phyloP scores from a whole-genome alignment of 2,113 vertebrate genomes.

The Platichthys stellatus region DNA sequence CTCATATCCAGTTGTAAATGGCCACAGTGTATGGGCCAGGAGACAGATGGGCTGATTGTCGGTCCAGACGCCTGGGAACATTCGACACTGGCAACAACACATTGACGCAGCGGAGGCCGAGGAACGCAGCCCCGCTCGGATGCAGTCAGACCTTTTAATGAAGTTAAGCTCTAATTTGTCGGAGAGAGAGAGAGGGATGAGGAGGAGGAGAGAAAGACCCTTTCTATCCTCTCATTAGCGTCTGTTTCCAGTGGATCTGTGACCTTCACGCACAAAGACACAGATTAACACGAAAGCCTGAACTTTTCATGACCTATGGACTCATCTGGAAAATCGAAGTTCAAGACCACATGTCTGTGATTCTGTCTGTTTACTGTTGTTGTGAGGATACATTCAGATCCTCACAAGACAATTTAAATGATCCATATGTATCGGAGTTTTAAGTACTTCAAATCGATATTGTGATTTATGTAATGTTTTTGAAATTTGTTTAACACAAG shows the following conservation, averaged over 20 bases:
- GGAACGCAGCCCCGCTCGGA: background rate
- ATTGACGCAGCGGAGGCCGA: slow-evolving; percentile 7
- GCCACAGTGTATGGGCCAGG: slow-evolving; percentile 30
- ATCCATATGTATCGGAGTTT: too few relatives aligned
- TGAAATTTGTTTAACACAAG: too few relatives aligned
- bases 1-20: slow-evolving; percentile 44
- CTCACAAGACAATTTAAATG: background rate
- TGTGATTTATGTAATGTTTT: too few relatives aligned
- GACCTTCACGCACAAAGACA: slow-evolving; percentile 42
- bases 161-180: slow-evolving; percentile 56
- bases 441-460: too few relatives aligned
- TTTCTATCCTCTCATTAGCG: slow-evolving; percentile 5
- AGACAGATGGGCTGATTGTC: slow-evolving; percentile 63
- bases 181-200: too few relatives aligned
- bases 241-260: slow-evolving; percentile 18
- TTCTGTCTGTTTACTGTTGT: background rate
- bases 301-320: slow-evolving; percentile 44
- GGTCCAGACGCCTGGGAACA: slow-evolving; percentile 43
- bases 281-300: slow-evolving; percentile 13
- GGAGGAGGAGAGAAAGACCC: slow-evolving; percentile 14
- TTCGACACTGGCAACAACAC: slow-evolving; percentile 20
- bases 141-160: slow-evolving; percentile 49
- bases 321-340: background rate
- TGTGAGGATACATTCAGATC: too few relatives aligned
- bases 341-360: background rate